phyloP scores from a whole-genome alignment of 2,797 vertebrate species.

The Pangasius larnaudii region DNA sequence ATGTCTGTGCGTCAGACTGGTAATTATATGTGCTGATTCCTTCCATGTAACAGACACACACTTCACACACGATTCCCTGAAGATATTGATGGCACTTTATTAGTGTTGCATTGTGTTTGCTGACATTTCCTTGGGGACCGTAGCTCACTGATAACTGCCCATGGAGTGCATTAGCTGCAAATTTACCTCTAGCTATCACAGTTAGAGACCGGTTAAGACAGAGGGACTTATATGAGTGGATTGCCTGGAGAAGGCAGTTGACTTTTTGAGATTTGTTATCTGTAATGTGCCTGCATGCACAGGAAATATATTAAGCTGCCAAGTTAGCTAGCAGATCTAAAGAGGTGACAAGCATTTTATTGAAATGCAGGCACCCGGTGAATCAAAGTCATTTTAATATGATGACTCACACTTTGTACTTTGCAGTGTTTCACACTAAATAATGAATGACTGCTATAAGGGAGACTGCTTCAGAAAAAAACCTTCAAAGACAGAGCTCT shows the following conservation, averaged over 20 bases:
- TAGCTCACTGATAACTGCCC: constrained; percentile 73
- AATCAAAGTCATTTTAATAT: constrained; percentile 33
- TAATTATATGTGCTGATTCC: constrained; percentile 8
- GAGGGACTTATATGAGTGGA: constrained; percentile 77
- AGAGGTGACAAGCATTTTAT: constrained; percentile 25
- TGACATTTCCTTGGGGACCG: constrained; percentile 61
- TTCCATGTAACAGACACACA: neutral
- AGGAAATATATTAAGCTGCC: constrained; percentile 54
- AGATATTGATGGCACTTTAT: constrained; percentile 8
- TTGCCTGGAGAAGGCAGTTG: constrained; percentile 65
- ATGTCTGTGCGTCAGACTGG: neutral
- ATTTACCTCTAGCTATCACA: constrained; percentile 74
- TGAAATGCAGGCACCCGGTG: constrained; percentile 12
- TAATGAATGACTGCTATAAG: constrained; percentile 4
- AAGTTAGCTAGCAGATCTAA: constrained; percentile 23
- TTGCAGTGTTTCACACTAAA: constrained; percentile 15
- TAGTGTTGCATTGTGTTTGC: constrained; percentile 48
- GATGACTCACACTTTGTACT: constrained; percentile 27
- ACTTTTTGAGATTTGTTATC: constrained; percentile 52
- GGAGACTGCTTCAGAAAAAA: neutral
- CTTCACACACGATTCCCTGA: neutral
- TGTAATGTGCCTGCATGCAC: constrained; percentile 52
- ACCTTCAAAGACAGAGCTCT: neutral
- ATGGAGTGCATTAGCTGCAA: constrained; percentile 77
- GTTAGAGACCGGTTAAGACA: constrained; percentile 73